Conservation (phyloP, 2,113 vertebrate genomes). For the Cyphomyrus plagiostoma region DNA sequence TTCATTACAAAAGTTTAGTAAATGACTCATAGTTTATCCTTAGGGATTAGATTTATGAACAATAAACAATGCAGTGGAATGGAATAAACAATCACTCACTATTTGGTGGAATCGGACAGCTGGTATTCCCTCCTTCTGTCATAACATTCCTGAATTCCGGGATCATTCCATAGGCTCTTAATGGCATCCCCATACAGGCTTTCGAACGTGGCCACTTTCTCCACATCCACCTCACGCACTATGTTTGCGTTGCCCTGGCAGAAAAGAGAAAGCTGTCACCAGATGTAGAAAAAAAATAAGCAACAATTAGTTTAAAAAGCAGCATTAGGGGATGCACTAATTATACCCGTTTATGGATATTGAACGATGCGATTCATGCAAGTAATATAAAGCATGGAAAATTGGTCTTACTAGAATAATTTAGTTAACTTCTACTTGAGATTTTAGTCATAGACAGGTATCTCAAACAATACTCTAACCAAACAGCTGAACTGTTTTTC, state of each 20-base stretch:
- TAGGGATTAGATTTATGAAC: neutral
- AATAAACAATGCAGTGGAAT: neutral
- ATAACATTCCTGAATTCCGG: slow-evolving; percentile 86
- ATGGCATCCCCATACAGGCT: slow-evolving; percentile 79
- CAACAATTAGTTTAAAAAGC: neutral
- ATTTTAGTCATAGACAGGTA: neutral
- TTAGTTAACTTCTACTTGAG: neutral
- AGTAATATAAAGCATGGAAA: neutral
- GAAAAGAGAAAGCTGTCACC: neutral
- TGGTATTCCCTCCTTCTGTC: slow-evolving; percentile 91
- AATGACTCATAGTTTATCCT: neutral
- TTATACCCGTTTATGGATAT: neutral
- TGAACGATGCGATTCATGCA: neutral
- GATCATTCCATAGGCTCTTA: slow-evolving; percentile 89
- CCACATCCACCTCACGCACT: slow-evolving; percentile 74
- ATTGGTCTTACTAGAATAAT: neutral
- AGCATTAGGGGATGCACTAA: neutral
- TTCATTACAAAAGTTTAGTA: neutral
- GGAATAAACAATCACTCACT: slow-evolving; percentile 66
- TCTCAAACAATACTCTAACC: neutral
- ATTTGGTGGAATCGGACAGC: slow-evolving; percentile 91
- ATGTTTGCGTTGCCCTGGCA: slow-evolving; percentile 70
- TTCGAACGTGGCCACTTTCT: slow-evolving; percentile 71
- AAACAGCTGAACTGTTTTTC: neutral
- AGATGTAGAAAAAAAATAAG: neutral